phyloP scores from a whole-genome alignment of 1,140 invertebrate species.

The Drosophila chauvacae region DNA sequence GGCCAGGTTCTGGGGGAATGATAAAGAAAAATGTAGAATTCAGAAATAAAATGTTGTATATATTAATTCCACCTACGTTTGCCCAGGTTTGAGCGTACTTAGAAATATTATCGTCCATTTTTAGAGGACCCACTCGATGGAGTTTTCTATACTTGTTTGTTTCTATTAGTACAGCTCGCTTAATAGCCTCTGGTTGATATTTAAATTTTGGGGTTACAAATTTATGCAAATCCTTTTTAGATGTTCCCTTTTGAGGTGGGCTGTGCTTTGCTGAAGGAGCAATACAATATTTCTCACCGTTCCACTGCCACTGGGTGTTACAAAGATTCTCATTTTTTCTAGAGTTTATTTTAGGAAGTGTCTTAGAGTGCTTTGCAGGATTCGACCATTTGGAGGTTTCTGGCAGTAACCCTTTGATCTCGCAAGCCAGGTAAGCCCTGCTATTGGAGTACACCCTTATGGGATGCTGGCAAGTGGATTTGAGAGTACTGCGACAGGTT shows the following conservation, averaged over 20 bases:
- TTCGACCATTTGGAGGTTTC: background rate
- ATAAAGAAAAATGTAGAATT: background rate
- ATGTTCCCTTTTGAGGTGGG: background rate
- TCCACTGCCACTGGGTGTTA: background rate
- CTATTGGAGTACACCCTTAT: slow-evolving; percentile 3
- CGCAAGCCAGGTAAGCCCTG: slow-evolving; percentile 16
- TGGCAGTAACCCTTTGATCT: background rate
- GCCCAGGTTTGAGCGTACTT: slow-evolving; percentile 65
- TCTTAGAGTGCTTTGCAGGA: background rate
- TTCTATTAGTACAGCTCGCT: slow-evolving; percentile 5
- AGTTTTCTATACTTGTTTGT: slow-evolving; percentile 48
- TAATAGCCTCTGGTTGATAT: background rate
- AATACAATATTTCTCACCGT: background rate
- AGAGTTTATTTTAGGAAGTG: background rate
- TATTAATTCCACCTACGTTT: slow-evolving; percentile 41
- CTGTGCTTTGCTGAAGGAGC: background rate
- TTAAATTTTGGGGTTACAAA: background rate
- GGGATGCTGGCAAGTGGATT: slow-evolving; percentile 2
- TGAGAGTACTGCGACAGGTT: slow-evolving; percentile 8
- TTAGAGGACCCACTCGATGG: slow-evolving; percentile 29
- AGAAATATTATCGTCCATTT: slow-evolving; percentile 25
- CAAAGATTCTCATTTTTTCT: background rate
- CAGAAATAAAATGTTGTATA: background rate
- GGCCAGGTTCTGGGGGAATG: slow-evolving; percentile 40
- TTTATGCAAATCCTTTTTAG: background rate